These are phyloP conservation scores for Brachionus plicatilis DNA, from an alignment of 1,140 invertebrate genomes.

Conservation along the genomic window DNA sequence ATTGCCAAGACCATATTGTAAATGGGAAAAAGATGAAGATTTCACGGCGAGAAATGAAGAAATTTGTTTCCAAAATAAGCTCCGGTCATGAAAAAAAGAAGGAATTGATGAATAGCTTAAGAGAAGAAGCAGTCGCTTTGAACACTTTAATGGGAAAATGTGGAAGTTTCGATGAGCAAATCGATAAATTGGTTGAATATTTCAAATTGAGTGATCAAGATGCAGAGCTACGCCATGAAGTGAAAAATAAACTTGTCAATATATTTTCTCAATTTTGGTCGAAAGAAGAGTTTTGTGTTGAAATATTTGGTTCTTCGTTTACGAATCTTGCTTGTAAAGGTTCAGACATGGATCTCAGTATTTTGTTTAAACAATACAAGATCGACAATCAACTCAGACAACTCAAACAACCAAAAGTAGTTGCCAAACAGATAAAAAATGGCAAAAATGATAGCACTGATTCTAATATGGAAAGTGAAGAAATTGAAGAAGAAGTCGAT, in stretches of 20 bases:
- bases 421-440: conserved; percentile 1
- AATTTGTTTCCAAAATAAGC: conserved; percentile 27
- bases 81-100: conserved; percentile 19
- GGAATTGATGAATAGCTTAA: not conserved
- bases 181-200: not conserved
- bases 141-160: conserved; percentile 23
- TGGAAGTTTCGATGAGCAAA: conserved; percentile 12
- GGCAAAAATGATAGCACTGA: conserved; percentile 17
- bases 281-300: not conserved
- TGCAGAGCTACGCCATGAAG: not conserved
- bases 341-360: conserved; percentile 26
- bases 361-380: conserved; percentile 10
- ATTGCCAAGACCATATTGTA: not conserved
- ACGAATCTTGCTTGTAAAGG: conserved; percentile 21
- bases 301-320: not conserved
- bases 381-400: conserved; percentile 4
- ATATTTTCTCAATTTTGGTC: conserved; percentile 2
- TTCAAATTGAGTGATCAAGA: not conserved
- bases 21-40: conserved; percentile 18
- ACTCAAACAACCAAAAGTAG: not conserved
- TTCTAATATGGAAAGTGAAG: conserved; percentile 7
- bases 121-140: not conserved
- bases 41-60: not conserved
- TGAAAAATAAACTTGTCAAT: not conserved
- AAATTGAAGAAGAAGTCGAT: conserved; percentile 28